Evolutionary conservation across 2,888 invertebrate genomes (phyloP), one percentile per base, ranked within the genome.

Genomic region (Pseudoips prasinana): DNA sequence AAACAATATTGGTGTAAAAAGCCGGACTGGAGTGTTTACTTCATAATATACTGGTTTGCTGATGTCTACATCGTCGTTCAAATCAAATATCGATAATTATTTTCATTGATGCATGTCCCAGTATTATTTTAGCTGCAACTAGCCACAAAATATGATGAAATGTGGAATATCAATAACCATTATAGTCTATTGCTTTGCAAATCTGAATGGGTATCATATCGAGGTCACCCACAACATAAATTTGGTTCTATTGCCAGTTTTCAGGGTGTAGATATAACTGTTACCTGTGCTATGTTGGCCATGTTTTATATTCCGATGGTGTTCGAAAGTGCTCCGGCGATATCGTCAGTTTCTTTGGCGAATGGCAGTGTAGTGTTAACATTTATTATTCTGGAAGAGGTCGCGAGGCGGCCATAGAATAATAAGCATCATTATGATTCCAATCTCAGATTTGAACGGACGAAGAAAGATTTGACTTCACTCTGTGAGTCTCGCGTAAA

Each of bases 321-420:
- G 73, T 70, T 74, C 53, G 68, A 72, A 73, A 74, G 74, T 68
- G 61, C 57, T 63, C 57, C 56, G 73, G 73, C 64, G 73, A 79
- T 81, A 80, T 76, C 72, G 74, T 61, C 69, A 69, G 78, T 78
- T 80, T 79, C 80, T 83, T 78, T 73, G 56, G 71, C 68, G 65
- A 75, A 73, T 69, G 70, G 68, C 69, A 73, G 61, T 75, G 58
- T 71, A 68, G 73, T 73, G 71, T 69, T 74, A 68, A 69, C 66
- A 64, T 73, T 82, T 85, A 79, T 80, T 85, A 85, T 85, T 83
- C 86, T 61, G 69, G 62, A 66, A 72, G 79, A 76, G 71, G 64
- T 64, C 58, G 56, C 46, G 49, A 58, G 59, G 72, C 80, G 78
- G 60, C 57, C 49, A 45, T 62, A 52, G 86, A 85, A 86, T 86